A percentile compares a stretch with the other conserved stretches of the same genome.
Evolutionary conservation across 2,113 vertebrate species (phyloP).

Genomic region (Oenanthe melanoleuca): DNA sequence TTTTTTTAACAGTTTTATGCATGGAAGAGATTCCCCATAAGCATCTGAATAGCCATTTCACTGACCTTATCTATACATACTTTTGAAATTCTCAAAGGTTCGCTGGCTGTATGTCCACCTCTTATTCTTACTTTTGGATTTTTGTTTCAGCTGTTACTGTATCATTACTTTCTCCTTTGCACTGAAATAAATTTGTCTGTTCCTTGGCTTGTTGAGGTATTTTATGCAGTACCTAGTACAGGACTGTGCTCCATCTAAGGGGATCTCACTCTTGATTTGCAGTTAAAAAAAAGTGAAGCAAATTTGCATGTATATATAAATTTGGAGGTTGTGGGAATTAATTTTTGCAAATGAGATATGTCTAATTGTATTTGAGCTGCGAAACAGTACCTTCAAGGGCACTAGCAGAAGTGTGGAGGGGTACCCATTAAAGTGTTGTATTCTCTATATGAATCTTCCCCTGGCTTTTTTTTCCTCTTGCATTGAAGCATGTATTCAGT

Average conservation of each 20-base stretch:
- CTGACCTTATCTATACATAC: background rate
- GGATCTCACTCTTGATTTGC: background rate
- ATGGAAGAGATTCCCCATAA: background rate
- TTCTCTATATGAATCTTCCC: background rate
- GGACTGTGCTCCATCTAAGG: background rate
- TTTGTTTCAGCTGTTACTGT: background rate
- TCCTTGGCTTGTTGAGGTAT: background rate
- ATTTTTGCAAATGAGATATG: background rate
- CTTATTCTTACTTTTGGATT: background rate
- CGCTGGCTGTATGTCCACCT: background rate
- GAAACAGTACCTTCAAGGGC: background rate
- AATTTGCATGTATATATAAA: background rate
- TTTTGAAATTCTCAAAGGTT: background rate
- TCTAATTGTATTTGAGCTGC: background rate
- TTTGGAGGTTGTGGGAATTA: background rate
- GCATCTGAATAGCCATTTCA: background rate
- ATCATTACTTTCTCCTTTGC: background rate
- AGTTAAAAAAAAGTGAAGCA: background rate
- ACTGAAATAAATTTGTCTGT: accelerated
- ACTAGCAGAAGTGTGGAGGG: background rate
- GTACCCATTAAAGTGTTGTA: background rate
- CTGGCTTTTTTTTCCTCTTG: background rate
- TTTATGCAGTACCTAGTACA: background rate
- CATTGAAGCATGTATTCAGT: background rate
- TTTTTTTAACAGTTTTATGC: background rate